Conservation (phyloP, 2,888 invertebrate species). For the Dolichomitus sp. region DNA sequence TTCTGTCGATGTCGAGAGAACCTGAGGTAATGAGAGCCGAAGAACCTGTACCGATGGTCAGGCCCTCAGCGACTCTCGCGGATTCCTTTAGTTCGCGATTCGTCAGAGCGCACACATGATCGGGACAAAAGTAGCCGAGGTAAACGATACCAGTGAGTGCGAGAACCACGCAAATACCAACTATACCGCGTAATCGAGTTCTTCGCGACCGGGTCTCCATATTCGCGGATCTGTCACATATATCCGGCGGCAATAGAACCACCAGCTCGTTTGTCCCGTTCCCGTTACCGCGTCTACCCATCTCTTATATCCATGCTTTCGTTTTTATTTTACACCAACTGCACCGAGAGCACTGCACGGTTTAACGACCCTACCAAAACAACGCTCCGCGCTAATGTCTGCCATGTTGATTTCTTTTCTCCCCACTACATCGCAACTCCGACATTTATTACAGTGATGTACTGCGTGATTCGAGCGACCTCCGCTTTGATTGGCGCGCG, state of each 20-base stretch:
- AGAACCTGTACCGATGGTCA: conserved; percentile 73
- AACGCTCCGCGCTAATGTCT: conserved; percentile 59
- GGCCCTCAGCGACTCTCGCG: conserved; percentile 77
- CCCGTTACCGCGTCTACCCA: conserved; percentile 79
- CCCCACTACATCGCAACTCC: conserved; percentile 15
- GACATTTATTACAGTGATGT: neutral
- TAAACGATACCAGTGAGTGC: conserved; percentile 95
- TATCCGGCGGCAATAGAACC: conserved; percentile 61
- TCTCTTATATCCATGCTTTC: conserved; percentile 74
- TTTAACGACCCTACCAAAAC: conserved; percentile 64
- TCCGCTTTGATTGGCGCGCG: neutral
- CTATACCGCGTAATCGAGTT: conserved; percentile 91
- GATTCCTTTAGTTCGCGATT: conserved; percentile 87
- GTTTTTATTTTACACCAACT: conserved; percentile 35
- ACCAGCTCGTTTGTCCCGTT: conserved; percentile 77
- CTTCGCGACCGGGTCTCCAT: conserved; percentile 94
- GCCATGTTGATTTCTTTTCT: conserved; percentile 65
- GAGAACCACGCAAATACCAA: conserved; percentile 93
- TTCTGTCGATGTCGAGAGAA: conserved; percentile 79
- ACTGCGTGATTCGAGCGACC: neutral
- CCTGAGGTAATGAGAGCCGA: conserved; percentile 75
- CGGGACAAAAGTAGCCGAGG: conserved; percentile 96
- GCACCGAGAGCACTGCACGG: conserved; percentile 43
- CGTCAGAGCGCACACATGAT: conserved; percentile 93
- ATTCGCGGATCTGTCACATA: conserved; percentile 74